Percentiles rank a stretch among this genome's conserved stretches.
phyloP scores from a whole-genome alignment of 2,888 invertebrate species.

The Leptarthrus brevirostris region DNA sequence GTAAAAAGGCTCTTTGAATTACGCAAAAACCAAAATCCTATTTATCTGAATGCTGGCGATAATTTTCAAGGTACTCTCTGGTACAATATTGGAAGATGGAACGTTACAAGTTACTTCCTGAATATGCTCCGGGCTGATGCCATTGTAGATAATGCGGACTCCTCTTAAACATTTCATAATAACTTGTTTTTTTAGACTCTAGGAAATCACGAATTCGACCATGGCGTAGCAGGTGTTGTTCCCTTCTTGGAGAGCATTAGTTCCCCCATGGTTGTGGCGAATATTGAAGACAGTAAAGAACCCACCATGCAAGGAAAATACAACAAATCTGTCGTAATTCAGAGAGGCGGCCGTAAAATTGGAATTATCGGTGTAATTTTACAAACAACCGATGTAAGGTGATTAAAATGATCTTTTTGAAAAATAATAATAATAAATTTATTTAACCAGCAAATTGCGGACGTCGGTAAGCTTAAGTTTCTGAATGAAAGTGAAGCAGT shows the following conservation, averaged over 20 bases:
- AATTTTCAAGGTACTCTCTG: constrained; percentile 88
- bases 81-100: constrained; percentile 81
- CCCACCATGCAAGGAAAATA: constrained; percentile 74
- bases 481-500: constrained; percentile 77
- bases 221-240: constrained; percentile 76
- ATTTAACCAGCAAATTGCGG: constrained; percentile 72
- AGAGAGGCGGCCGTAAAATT: constrained; percentile 73
- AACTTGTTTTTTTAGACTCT: constrained; percentile 71
- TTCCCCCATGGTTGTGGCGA: constrained; percentile 78
- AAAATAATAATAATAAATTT: too few relatives aligned
- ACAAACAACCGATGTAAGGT: constrained; percentile 74
- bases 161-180: neutral
- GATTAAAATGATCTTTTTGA: too few relatives aligned
- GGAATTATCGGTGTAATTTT: constrained; percentile 84
- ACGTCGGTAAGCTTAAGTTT: constrained; percentile 75
- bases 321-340: constrained; percentile 74
- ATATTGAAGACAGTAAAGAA: constrained; percentile 78
- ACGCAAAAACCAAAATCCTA: constrained; percentile 68
- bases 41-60: constrained; percentile 85
- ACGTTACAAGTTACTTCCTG: constrained; percentile 79
- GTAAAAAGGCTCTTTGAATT: constrained; percentile 67
- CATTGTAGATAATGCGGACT: constrained; percentile 71
- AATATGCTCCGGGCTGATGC: constrained; percentile 81
- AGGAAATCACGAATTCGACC: constrained; percentile 90
- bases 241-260: constrained; percentile 76